Conservation (phyloP, 2,797 vertebrate genomes). For the Channa striata region DNA sequence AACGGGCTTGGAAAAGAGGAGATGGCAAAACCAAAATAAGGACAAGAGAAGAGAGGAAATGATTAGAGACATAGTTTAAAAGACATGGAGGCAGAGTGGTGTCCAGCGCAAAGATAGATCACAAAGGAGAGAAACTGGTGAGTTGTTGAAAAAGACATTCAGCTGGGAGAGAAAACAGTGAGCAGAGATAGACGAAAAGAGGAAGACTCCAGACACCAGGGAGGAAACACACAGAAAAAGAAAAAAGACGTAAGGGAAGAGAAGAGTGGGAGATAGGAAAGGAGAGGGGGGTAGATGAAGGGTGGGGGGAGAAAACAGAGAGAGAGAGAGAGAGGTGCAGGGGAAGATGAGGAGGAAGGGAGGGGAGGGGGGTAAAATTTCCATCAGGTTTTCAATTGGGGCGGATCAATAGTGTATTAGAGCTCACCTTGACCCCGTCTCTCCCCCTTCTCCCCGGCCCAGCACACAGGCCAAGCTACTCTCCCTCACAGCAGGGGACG, state of each 20-base stretch:
- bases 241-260: slow-evolving; percentile 78
- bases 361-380: slow-evolving; percentile 85
- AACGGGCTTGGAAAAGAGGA: slow-evolving; percentile 51
- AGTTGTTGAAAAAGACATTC: slow-evolving; percentile 80
- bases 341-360: slow-evolving; percentile 64
- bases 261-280: slow-evolving; percentile 69
- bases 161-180: slow-evolving; percentile 75
- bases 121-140: slow-evolving; percentile 68
- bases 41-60: slow-evolving; percentile 65
- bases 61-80: slow-evolving; percentile 71
- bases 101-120: slow-evolving; percentile 54
- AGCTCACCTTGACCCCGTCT: slow-evolving; percentile 90
- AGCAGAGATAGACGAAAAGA: slow-evolving; percentile 75
- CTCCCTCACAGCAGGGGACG: slow-evolving; percentile 86
- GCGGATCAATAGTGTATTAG: slow-evolving; percentile 91
- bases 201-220: slow-evolving; percentile 78
- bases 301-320: slow-evolving; percentile 42
- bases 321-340: slow-evolving; percentile 48
- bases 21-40: slow-evolving; percentile 51
- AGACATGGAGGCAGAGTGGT: slow-evolving; percentile 67
- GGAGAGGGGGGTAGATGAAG: slow-evolving; percentile 53
- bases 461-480: slow-evolving; percentile 87
- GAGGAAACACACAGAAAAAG: slow-evolving; percentile 78
- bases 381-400: slow-evolving; percentile 92
- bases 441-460: slow-evolving; percentile 81